Conservation (phyloP, 2,113 vertebrate genomes). For the Columbina picui region DNA sequence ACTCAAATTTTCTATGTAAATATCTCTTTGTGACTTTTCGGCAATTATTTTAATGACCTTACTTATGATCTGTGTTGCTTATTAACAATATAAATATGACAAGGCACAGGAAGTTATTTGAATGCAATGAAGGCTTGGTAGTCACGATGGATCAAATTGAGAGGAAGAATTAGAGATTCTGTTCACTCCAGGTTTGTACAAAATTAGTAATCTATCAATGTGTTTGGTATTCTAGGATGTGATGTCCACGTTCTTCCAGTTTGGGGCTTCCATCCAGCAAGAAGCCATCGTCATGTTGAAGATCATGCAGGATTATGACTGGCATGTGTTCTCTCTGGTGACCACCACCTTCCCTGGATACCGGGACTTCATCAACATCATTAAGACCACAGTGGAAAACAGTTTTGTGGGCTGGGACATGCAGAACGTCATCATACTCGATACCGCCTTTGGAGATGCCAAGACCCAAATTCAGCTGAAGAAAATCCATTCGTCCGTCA, state of each 20-base stretch:
- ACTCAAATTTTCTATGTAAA: background rate
- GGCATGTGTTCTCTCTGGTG: slow-evolving; percentile 97
- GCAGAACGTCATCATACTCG: slow-evolving; percentile 90
- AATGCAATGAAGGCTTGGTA: background rate
- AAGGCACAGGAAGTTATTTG: background rate
- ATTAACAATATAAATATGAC: background rate
- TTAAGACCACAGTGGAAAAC: slow-evolving; percentile 96
- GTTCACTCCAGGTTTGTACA: background rate
- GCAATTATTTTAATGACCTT: background rate
- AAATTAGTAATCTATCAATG: background rate
- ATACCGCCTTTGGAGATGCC: slow-evolving; percentile 90
- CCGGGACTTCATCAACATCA: slow-evolving; percentile 93
- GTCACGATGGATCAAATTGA: background rate
- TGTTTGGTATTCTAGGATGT: slow-evolving; percentile 83
- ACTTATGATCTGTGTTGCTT: background rate
- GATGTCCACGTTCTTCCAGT: slow-evolving; percentile 97
- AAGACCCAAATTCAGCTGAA: slow-evolving; percentile 93
- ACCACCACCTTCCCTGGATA: slow-evolving; percentile 97
- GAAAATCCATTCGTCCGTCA: slow-evolving; percentile 95
- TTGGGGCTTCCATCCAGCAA: slow-evolving; percentile 97
- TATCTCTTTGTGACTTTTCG: background rate
- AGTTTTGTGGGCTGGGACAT: slow-evolving; percentile 99
- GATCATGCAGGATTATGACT: slow-evolving; percentile 99
- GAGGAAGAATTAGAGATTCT: background rate
- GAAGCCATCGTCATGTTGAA: slow-evolving; percentile 95